Conservation (phyloP, 2,113 vertebrate genomes). For the Gambusia holbrooki region DNA sequence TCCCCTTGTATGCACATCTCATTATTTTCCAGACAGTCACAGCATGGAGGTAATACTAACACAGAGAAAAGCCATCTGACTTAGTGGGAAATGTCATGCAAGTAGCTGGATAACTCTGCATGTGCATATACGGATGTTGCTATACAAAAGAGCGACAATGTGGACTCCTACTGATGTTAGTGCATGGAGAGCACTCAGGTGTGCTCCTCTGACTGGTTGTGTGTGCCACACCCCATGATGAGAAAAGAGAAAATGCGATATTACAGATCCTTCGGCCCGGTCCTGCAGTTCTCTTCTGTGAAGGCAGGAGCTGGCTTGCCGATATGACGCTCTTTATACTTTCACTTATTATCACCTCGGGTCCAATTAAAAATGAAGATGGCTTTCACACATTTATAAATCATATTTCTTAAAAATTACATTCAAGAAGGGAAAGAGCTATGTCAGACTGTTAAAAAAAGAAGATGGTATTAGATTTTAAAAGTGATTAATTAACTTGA, state of each 20-base stretch:
- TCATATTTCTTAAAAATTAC: slow-evolving; percentile 20
- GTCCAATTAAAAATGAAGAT: slow-evolving; percentile 41
- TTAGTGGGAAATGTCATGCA: slow-evolving; percentile 26
- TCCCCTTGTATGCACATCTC: slow-evolving; percentile 21
- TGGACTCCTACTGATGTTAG: not conserved
- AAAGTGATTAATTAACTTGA: slow-evolving; percentile 50
- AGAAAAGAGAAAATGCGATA: slow-evolving; percentile 37
- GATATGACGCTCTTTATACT: slow-evolving; percentile 34
- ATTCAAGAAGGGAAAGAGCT: not conserved
- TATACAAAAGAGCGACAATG: not conserved
- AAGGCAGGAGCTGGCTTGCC: slow-evolving; percentile 16
- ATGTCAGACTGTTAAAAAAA: slow-evolving; percentile 47
- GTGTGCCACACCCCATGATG: slow-evolving; percentile 24
- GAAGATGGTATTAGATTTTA: slow-evolving; percentile 57
- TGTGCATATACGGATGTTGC: not conserved
- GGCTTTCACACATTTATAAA: slow-evolving; percentile 52
- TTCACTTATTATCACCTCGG: slow-evolving; percentile 45
- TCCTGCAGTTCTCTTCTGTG: slow-evolving; percentile 14
- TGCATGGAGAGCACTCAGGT: slow-evolving; percentile 12
- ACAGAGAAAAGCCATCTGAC: slow-evolving; percentile 7
- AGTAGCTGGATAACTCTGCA: not conserved
- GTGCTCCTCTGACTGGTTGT: not conserved
- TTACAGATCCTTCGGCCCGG: slow-evolving; percentile 10
- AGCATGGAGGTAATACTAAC: slow-evolving; percentile 33
- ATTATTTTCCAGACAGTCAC: slow-evolving; percentile 29